Percentiles rank a stretch among this genome's conserved stretches.
These are phyloP conservation scores for Brachylomia viminalis DNA, from an alignment of 2,888 invertebrate species.

Conservation along the genomic window DNA sequence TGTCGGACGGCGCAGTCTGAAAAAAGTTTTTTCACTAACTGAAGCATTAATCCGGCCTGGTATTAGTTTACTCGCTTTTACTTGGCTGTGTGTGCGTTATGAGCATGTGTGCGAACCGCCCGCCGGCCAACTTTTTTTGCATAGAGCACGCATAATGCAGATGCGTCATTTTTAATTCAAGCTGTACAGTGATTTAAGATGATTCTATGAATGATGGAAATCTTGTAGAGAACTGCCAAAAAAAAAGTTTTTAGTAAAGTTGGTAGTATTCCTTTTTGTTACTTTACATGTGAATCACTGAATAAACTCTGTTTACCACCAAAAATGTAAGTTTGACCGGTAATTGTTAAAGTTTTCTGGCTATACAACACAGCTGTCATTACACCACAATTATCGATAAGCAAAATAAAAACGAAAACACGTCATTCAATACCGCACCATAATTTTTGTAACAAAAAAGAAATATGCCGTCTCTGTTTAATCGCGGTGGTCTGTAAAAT, in stretches of 20 bases:
- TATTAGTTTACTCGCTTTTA: conserved; percentile 90
- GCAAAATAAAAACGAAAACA: conserved; percentile 4
- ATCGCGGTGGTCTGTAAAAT: conserved; percentile 72
- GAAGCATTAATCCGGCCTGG: conserved; percentile 90
- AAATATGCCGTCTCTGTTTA: conserved; percentile 63
- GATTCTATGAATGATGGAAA: not conserved
- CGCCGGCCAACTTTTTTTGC: conserved; percentile 87
- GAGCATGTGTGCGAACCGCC: conserved; percentile 82
- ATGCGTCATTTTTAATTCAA: conserved; percentile 63
- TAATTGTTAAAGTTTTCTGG: not conserved
- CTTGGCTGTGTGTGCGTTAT: conserved; percentile 79
- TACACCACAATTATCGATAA: conserved; percentile 5
- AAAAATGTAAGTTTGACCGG: conserved; percentile 3
- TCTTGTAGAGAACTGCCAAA: not conserved
- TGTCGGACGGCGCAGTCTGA: conserved; percentile 89
- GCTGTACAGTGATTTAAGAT: conserved; percentile 21
- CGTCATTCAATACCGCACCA: conserved; percentile 11
- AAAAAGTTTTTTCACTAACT: conserved; percentile 91
- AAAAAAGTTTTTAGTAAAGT: not conserved
- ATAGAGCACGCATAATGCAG: conserved; percentile 82
- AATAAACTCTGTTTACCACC: not conserved
- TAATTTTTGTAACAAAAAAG: conserved; percentile 12
- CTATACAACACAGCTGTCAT: not conserved
- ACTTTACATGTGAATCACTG: not conserved
- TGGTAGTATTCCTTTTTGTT: not conserved